Conservation (phyloP, 2,113 vertebrate species). For the Osmerus mordax region DNA sequence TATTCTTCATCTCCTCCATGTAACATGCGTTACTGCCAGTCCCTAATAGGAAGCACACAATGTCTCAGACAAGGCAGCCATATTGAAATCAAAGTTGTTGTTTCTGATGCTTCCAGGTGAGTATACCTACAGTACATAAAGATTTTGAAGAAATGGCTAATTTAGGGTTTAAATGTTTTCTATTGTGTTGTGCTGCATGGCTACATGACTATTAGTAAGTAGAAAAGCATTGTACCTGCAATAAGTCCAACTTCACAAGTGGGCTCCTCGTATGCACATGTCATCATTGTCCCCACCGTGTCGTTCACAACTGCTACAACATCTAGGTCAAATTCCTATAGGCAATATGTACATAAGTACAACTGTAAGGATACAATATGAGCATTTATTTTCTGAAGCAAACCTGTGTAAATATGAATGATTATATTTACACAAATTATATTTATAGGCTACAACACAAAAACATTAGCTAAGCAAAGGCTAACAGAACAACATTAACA, state of each 20-base stretch:
- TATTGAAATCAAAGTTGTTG: neutral
- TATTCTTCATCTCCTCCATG: slow-evolving; percentile 89
- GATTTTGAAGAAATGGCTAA: neutral
- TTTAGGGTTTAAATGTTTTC: neutral
- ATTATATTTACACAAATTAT: no score
- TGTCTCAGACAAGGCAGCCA: neutral
- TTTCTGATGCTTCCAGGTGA: neutral
- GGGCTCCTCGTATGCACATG: slow-evolving; percentile 96
- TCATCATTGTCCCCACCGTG: slow-evolving; percentile 99
- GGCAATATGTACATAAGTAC: neutral
- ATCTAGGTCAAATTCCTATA: slow-evolving; percentile 95
- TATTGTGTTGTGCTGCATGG: neutral
- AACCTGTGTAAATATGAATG: no score
- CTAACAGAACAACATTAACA: no score
- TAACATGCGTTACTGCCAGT: slow-evolving; percentile 91
- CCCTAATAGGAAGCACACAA: slow-evolving; percentile 65
- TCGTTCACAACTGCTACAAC: slow-evolving; percentile 97
- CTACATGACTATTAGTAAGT: no score
- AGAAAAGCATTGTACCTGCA: slow-evolving; percentile 72
- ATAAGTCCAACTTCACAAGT: slow-evolving; percentile 96
- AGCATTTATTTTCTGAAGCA: no score
- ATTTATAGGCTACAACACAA: no score
- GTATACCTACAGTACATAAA: neutral
- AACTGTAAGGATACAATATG: neutral
- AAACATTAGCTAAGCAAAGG: no score